These are phyloP conservation scores for Liparis tanakae DNA, from an alignment of 2,797 vertebrate species.

Conservation along the genomic window DNA sequence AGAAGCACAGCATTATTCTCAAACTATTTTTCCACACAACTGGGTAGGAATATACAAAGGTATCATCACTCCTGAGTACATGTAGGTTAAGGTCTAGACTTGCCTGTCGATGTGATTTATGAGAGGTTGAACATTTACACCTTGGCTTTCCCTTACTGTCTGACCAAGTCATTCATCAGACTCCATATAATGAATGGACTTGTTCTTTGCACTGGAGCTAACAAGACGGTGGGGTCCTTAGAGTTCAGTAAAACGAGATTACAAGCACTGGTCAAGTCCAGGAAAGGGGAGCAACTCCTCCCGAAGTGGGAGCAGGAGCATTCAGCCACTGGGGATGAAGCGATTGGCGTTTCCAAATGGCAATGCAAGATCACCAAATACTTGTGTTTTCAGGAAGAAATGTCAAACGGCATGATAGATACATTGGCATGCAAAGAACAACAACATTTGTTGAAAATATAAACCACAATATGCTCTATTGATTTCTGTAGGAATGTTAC, in stretches of 20 bases:
- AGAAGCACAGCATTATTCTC: conserved; percentile 46
- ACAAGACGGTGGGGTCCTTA: conserved; percentile 85
- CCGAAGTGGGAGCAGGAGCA: conserved; percentile 64
- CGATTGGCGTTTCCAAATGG: conserved; percentile 32
- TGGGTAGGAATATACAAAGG: conserved; percentile 76
- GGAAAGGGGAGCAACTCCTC: conserved; percentile 76
- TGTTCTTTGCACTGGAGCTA: conserved; percentile 83
- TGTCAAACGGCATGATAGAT: background rate
- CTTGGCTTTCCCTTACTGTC: conserved; percentile 87
- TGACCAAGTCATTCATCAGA: conserved; percentile 87
- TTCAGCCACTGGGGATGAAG: conserved; percentile 25
- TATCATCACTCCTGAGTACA: conserved; percentile 86
- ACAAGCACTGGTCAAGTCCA: conserved; percentile 82
- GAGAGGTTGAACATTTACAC: conserved; percentile 88
- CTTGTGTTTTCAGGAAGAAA: conserved; percentile 13
- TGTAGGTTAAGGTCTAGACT: conserved; percentile 88
- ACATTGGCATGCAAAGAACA: conserved; percentile 29
- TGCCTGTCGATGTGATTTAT: conserved; percentile 86
- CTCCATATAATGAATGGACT: conserved; percentile 87
- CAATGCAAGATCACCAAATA: conserved; percentile 25
- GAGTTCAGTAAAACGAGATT: conserved; percentile 86
- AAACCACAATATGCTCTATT: conserved; percentile 23
- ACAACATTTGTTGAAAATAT: conserved; percentile 20
- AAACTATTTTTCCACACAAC: conserved; percentile 71
- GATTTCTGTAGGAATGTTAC: conserved; percentile 29